Percentiles rank a stretch among this genome's conserved stretches.
Evolutionary conservation across 2,113 vertebrate species (phyloP).

Genomic region (Phaethornis superciliosus): DNA sequence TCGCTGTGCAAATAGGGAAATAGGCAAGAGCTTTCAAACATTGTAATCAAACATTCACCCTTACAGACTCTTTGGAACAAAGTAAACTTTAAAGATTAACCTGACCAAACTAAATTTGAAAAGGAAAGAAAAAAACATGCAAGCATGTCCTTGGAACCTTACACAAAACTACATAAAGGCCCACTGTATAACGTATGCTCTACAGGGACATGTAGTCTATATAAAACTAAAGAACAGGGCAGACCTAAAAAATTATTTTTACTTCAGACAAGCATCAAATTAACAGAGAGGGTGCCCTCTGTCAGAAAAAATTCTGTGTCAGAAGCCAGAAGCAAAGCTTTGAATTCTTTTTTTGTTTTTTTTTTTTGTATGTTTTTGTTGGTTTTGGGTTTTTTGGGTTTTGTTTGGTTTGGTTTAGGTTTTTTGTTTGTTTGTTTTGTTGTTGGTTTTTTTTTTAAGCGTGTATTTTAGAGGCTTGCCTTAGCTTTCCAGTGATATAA

Average conservation of each 20-base stretch:
- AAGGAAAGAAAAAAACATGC: background rate
- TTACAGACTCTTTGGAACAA: constrained; percentile 47
- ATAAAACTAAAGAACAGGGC: constrained; percentile 40
- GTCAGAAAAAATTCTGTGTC: constrained; percentile 57
- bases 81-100: constrained; percentile 61
- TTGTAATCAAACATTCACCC: constrained; percentile 5
- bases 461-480: background rate
- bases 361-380: too few species aligned
- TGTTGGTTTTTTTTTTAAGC: background rate
- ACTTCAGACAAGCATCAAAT: constrained; percentile 53
- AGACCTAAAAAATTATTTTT: constrained; percentile 53
- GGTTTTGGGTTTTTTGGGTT: too few species aligned
- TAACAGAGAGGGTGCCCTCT: constrained; percentile 33
- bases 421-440: too few species aligned
- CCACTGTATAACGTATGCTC: constrained; percentile 48
- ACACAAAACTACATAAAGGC: background rate
- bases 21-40: constrained; percentile 6
- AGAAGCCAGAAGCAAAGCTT: constrained; percentile 49
- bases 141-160: background rate
- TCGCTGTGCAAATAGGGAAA: background rate
- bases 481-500: background rate
- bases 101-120: background rate
- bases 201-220: constrained; percentile 31
- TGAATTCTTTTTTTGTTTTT: background rate
- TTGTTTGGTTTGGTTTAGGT: too few species aligned